Percentiles rank a stretch among this genome's conserved stretches.
Evolutionary conservation across 2,797 vertebrate genomes (phyloP).

Genomic region (Pyrocephalus nanus): DNA sequence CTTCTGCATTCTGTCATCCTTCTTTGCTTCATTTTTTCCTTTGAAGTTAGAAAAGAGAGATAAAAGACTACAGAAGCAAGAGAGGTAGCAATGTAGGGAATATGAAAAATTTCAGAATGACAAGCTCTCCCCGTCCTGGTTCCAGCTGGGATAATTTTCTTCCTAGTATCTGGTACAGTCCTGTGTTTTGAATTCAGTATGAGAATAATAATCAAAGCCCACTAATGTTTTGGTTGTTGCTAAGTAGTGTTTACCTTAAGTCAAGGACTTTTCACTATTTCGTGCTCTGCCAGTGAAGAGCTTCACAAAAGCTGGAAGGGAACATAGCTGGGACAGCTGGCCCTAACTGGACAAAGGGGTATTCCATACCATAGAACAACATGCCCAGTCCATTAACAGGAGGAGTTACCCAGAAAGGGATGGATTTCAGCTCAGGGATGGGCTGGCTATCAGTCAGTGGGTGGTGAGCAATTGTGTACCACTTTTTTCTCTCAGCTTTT

Average conservation of each 20-base stretch:
- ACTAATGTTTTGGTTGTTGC: background rate
- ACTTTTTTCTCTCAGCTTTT: background rate
- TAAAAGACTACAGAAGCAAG: background rate
- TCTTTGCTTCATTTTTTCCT: conserved; percentile 27
- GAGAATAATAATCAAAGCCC: background rate
- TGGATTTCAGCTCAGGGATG: background rate
- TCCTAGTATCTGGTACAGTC: background rate
- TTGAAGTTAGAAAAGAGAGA: conserved; percentile 26
- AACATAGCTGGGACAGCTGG: background rate
- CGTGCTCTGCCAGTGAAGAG: background rate
- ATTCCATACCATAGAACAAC: background rate
- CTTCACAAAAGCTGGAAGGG: background rate
- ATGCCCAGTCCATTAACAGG: background rate
- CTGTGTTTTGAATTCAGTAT: background rate
- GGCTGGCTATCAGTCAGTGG: background rate
- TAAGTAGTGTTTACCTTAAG: background rate
- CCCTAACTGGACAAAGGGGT: background rate
- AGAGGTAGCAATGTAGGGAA: background rate
- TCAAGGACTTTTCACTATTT: background rate
- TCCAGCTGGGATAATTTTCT: background rate
- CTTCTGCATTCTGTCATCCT: background rate
- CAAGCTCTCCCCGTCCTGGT: background rate
- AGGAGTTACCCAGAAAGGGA: background rate
- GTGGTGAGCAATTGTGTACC: background rate
- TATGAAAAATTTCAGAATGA: background rate